Base-by-base conservation (phyloP, 2,113 vertebrate species). In the Capreolus pygargus region DNA sequence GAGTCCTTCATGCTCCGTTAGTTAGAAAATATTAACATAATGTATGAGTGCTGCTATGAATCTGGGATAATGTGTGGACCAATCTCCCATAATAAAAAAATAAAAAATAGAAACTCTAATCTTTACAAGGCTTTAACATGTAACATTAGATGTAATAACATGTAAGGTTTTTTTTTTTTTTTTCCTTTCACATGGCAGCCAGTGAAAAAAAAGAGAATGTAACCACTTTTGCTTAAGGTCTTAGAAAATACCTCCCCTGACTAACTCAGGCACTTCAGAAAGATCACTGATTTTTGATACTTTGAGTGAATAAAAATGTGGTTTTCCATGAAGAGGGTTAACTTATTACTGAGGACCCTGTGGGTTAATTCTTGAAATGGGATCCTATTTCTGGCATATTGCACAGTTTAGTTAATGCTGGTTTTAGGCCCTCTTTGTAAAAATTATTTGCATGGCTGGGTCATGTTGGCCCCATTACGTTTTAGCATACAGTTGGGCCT, bases 351-450 rank as follows among this genome's bases (percentile, higher is more conserved):
- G 55, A 97, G 85, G 85, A 87, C 55, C 45, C 57, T 96, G 45
- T 82, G 78, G 93, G 87, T 96, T 95, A 96, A 95, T 93, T 96
- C 84, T 95, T 97, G 97, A 98, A 98, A 95, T n/a, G 27, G 36
- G 74, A 95, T 95, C 67, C 84, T 70, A 58, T 97, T 91, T 96
- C 64, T 96, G 84, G 58, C 64, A 85, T 90, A 85, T 87, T 79
- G 74, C 47, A 78, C 36, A 76, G 58, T 83, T 97, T 57, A 74
- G 58, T 86, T 90, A 94, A 61, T 87, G 82, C 54, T 74, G 25
- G 54, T 82, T 96, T 91, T 94, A 97, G 67, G 67, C 43, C 50
- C 43, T 85, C 89, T 96, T 95, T 93, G 86, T 86, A 96, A 94
- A 96, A 97, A 85, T 86, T 91, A 96, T 86, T 98, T 95, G 57